These are phyloP conservation scores for Solen grandis DNA, from an alignment of 1,140 invertebrate species.

Conservation along the genomic window DNA sequence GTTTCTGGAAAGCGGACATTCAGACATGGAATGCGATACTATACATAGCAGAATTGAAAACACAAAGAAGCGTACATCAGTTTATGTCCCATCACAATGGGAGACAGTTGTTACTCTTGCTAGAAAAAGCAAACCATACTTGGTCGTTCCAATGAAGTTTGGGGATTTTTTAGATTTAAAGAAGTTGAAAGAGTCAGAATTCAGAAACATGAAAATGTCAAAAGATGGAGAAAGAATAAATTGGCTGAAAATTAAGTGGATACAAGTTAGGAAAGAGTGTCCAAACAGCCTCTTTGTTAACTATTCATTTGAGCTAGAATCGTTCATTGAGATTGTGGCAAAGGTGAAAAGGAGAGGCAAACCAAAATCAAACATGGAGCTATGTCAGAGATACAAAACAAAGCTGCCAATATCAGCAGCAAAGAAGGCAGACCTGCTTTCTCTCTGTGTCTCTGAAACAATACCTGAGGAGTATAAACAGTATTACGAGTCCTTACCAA, in stretches of 20 bases:
- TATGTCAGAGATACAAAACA: not conserved
- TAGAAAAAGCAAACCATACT: slow-evolving; percentile 18
- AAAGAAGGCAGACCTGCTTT: slow-evolving; percentile 25
- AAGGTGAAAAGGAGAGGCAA: not conserved
- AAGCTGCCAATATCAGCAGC: slow-evolving; percentile 15
- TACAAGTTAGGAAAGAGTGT: slow-evolving; percentile 1
- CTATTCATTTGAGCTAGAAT: not conserved
- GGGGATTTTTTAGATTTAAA: slow-evolving; percentile 4
- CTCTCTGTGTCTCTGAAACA: not conserved
- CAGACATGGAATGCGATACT: slow-evolving; percentile 28
- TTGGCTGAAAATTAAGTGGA: slow-evolving; percentile 26
- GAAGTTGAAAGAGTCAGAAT: not conserved
- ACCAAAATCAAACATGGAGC: not conserved
- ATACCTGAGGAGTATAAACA: not conserved
- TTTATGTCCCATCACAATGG: slow-evolving; percentile 23
- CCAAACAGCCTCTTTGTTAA: slow-evolving; percentile 6
- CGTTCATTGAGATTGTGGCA: not conserved
- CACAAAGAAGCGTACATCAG: slow-evolving; percentile 2
- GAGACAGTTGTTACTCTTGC: slow-evolving; percentile 4
- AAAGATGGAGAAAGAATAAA: slow-evolving; percentile 8
- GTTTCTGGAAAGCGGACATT: slow-evolving; percentile 6
- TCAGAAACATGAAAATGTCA: slow-evolving; percentile 4
- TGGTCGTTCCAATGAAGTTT: not conserved
- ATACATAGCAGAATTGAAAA: slow-evolving; percentile 22
- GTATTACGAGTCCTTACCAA: slow-evolving; percentile 8